Base-by-base conservation (phyloP, 2,797 vertebrate species). In the Tapera naevia region DNA sequence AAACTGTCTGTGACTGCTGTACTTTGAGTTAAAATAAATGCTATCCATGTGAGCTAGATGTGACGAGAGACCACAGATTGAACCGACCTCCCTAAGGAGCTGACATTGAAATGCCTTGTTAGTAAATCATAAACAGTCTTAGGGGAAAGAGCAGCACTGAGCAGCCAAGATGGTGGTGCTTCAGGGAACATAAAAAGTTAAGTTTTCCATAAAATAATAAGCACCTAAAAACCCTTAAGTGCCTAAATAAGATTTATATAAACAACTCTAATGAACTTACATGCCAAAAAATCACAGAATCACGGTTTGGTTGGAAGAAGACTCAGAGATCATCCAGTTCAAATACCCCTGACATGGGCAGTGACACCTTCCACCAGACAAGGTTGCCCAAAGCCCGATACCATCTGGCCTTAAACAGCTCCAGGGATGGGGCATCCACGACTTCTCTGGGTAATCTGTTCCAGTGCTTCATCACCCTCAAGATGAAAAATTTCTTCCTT, bases 111-210 rank as follows among this genome's bases (percentile, higher is more conserved):
- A 92, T 80, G 57, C 22, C 33, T 80, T 96, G 57, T 93, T 96
- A 74, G 91, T 89, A 93, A 94, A 94, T 94, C 65, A 93, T 94
- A 89, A 96, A 93, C 65, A 80, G 79, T 46, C 43, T 80, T 27
- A 83, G 62, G 24, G 19, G 24, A 88, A 25, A 80, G 17, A 86
- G 64, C 23, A 75, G 72, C 37, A 61, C 22, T 5, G 11, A 86
- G 72, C 78, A 93, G 57, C 37, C 65, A 88, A 70, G 50, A 60
- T 3, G 10, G 41, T n/a, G 69, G 88, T 72, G 82, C 69, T 92
- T 60, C 61, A 78, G 61, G 33, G 80, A 89, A 78, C 41, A 71
- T 7, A 67, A 64, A 74, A 78, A 87, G 78, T 80, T 60, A 83
- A 54, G 10, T 61, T 88, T 80, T 82, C 75, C 65, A 23, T 82